phyloP scores from a whole-genome alignment of 2,113 vertebrate species.

The Cyrtonyx montezumae region DNA sequence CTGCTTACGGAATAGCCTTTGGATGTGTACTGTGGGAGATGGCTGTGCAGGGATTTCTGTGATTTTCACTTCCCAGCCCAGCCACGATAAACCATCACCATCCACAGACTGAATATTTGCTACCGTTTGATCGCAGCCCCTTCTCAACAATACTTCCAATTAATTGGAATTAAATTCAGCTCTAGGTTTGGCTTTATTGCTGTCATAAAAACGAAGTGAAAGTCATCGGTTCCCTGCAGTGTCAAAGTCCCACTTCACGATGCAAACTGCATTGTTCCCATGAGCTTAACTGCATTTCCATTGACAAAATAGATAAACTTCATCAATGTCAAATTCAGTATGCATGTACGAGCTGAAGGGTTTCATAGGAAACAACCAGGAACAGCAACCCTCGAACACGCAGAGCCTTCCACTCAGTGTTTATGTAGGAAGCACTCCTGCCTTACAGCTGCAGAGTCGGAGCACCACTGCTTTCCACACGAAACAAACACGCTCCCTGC shows the following conservation, averaged over 20 bases:
- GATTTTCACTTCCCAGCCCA: not conserved
- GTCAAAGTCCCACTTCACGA: not conserved
- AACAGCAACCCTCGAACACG: not conserved
- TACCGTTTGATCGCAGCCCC: not conserved
- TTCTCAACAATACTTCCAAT: not conserved
- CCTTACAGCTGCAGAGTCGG: not conserved
- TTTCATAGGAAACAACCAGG: not conserved
- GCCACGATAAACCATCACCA: not conserved
- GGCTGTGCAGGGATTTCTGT: not conserved
- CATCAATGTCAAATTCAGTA: constrained; percentile 34
- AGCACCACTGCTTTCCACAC: not conserved
- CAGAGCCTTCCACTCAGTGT: not conserved
- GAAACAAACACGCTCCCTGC: not conserved
- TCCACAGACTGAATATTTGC: not conserved
- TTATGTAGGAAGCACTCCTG: not conserved
- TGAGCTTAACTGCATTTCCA: not conserved
- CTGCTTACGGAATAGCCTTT: not conserved
- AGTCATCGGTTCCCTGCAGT: not conserved
- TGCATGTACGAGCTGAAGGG: not conserved
- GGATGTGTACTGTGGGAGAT: not conserved
- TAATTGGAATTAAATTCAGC: not conserved
- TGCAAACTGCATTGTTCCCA: not conserved
- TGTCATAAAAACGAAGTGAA: not conserved
- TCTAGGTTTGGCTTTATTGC: not conserved
- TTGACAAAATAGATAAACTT: not conserved